A percentile compares a stretch with the other conserved stretches of the same genome.
Conservation (phyloP, 1,140 invertebrate genomes). For the Luehdorfia chinensis region DNA sequence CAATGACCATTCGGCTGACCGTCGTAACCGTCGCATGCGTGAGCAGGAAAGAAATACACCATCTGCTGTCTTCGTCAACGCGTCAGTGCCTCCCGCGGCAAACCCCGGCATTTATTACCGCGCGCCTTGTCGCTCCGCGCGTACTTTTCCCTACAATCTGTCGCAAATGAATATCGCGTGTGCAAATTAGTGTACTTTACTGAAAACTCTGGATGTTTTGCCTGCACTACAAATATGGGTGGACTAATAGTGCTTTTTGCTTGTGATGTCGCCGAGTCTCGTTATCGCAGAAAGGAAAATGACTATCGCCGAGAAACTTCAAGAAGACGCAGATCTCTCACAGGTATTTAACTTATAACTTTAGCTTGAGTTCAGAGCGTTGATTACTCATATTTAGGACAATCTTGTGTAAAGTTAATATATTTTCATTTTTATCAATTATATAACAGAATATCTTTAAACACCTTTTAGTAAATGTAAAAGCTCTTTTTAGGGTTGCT, state of each 20-base stretch:
- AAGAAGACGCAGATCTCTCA: conserved; percentile 58
- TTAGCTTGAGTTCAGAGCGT: conserved; percentile 29
- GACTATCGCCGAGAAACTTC: conserved; percentile 61
- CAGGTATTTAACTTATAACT: conserved; percentile 53
- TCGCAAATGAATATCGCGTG: conserved; percentile 50
- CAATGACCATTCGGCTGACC: conserved; percentile 51
- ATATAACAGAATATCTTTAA: no score
- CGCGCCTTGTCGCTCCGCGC: conserved; percentile 38
- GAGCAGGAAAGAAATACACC: conserved; percentile 46
- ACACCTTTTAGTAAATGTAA: no score
- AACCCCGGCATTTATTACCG: conserved; percentile 51
- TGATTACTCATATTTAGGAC: conserved; percentile 10
- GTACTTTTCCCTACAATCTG: conserved; percentile 21
- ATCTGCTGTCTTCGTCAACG: conserved; percentile 41
- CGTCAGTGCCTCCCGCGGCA: conserved; percentile 40
- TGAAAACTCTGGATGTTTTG: conserved; percentile 36
- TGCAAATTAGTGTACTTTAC: conserved; percentile 45
- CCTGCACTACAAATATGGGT: conserved; percentile 46
- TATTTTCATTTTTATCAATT: not conserved
- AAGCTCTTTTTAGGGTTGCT: no score
- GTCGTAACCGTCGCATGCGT: conserved; percentile 31
- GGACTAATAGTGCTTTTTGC: conserved; percentile 53
- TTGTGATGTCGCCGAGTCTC: conserved; percentile 44
- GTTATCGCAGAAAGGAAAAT: conserved; percentile 51
- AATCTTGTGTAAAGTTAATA: conserved; percentile 2